A percentile compares a stretch with the other conserved stretches of the same genome.
Conservation (phyloP, 2,888 invertebrate species). For the Stenchaetothrips biformis region DNA sequence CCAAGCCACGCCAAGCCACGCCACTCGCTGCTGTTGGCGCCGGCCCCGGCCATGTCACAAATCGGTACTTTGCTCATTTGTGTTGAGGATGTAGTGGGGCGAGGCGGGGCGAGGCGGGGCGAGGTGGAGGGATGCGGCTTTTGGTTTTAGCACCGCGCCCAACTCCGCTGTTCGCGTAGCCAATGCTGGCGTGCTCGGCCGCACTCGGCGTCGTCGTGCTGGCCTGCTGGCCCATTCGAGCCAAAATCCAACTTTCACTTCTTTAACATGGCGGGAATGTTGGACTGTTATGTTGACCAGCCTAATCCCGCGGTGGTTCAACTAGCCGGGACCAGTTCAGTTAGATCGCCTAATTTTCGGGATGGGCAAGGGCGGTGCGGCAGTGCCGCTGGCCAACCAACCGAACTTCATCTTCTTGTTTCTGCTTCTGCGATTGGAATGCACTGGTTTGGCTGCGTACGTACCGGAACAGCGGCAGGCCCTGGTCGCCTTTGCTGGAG, state of each 20-base stretch:
- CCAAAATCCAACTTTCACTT: no score
- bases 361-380: not conserved
- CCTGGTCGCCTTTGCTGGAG: slow-evolving; percentile 38
- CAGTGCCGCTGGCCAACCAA: not conserved
- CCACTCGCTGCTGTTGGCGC: not conserved
- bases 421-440: not conserved
- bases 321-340: no score
- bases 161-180: no score
- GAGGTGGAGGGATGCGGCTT: no score
- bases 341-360: not conserved
- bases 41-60: not conserved
- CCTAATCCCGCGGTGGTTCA: no score
- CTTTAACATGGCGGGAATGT: no score
- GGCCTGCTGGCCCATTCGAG: no score
- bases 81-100: not conserved
- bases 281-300: no score
- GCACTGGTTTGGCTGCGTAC: not conserved
- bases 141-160: no score
- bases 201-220: no score
- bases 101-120: not conserved
- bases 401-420: not conserved
- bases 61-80: not conserved
- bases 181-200: no score
- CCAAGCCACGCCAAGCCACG: not conserved
- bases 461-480: slow-evolving; percentile 40